Percentiles rank a stretch among this genome's conserved stretches.
phyloP scores from a whole-genome alignment of 2,797 vertebrate species.

The Cyclura pinguis region DNA sequence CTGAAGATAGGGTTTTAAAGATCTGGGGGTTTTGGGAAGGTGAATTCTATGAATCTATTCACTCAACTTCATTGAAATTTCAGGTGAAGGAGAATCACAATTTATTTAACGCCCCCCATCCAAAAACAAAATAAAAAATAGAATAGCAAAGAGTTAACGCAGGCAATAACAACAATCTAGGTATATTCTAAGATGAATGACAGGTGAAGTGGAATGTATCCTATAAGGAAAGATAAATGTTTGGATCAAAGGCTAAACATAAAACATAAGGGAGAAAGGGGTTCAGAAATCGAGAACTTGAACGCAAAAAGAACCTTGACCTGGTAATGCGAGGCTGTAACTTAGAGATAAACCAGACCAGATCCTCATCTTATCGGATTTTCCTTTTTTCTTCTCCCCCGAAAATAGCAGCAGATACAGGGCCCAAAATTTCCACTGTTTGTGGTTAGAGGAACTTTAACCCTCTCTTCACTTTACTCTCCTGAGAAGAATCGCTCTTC shows the following conservation, averaged over 20 bases:
- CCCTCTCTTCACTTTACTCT: background rate
- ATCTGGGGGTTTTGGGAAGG: too few species aligned
- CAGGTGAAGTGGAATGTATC: background rate
- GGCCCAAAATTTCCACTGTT: background rate
- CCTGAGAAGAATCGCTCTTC: background rate
- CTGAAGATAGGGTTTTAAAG: background rate
- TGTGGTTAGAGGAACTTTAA: background rate
- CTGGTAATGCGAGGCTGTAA: background rate
- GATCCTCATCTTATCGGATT: background rate
- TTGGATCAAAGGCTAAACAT: background rate
- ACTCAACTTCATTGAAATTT: background rate
- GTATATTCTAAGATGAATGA: background rate
- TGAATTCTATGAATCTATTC: background rate
- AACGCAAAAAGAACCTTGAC: background rate
- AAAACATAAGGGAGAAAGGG: background rate
- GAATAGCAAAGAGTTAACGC: background rate
- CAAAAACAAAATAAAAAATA: background rate
- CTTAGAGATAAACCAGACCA: background rate
- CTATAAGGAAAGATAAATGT: background rate
- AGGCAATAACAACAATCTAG: background rate
- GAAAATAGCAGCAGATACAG: background rate
- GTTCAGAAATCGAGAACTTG: background rate
- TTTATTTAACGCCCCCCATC: background rate
- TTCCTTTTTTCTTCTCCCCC: background rate
- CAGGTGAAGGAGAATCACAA: background rate